These are phyloP conservation scores for Varanus salvator DNA, from an alignment of 2,113 vertebrate species.

Conservation along the genomic window DNA sequence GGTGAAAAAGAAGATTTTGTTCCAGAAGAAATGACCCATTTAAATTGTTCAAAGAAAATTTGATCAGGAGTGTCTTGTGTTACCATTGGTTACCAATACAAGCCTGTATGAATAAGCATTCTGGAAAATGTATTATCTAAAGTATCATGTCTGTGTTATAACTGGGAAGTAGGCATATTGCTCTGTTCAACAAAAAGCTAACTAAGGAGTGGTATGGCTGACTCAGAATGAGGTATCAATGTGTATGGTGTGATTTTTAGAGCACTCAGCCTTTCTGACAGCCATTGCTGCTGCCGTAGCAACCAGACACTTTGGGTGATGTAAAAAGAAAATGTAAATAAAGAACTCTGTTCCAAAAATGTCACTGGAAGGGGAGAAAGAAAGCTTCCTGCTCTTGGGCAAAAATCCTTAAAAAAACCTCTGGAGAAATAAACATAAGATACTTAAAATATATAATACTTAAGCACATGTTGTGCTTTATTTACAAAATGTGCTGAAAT, in stretches of 20 bases:
- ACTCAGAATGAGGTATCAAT: slow-evolving; percentile 24
- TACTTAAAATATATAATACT: not conserved
- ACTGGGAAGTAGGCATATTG: slow-evolving; percentile 45
- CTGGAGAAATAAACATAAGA: not conserved
- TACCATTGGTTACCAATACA: not conserved
- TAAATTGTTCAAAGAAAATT: not conserved
- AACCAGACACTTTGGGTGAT: not conserved
- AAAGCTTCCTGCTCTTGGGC: not conserved
- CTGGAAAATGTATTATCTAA: not conserved
- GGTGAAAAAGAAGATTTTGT: not conserved
- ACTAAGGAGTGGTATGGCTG: slow-evolving; percentile 17
- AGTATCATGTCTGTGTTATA: not conserved
- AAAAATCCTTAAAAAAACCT: not conserved
- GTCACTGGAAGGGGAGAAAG: not conserved
- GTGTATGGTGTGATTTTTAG: not conserved
- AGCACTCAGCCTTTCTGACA: not conserved
- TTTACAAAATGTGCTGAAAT: not conserved
- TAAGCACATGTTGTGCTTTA: not conserved
- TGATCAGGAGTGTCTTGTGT: not conserved
- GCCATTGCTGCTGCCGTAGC: not conserved
- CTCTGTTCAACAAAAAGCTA: slow-evolving; percentile 7
- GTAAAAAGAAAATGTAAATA: not conserved
- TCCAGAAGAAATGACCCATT: not conserved
- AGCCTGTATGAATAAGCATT: not conserved
- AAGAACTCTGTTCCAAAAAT: not conserved